phyloP scores from a whole-genome alignment of 2,797 vertebrate species.

The Pelochelys cantorii region DNA sequence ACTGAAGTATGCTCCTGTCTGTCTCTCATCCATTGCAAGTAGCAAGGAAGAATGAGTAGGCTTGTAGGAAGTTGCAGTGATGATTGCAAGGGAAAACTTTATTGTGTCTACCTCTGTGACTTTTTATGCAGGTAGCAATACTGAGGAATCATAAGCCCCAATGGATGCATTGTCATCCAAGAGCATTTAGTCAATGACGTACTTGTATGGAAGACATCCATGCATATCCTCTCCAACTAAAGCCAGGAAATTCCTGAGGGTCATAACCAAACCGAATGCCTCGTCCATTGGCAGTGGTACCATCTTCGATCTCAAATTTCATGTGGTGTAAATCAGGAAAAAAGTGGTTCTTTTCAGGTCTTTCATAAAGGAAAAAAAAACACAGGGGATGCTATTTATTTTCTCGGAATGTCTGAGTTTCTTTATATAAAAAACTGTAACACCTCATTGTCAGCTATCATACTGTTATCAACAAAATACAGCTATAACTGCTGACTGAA shows the following conservation, averaged over 20 bases:
- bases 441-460: background rate
- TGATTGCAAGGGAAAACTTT: background rate
- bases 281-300: conserved; percentile 82
- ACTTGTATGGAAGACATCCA: conserved; percentile 91
- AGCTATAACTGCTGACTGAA: background rate
- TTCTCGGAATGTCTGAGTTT: background rate
- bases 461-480: background rate
- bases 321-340: conserved; percentile 93
- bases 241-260: conserved; percentile 87
- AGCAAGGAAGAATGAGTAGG: background rate
- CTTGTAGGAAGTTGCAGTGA: background rate
- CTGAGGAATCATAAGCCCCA: background rate
- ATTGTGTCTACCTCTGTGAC: background rate
- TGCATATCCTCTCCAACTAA: conserved; percentile 95
- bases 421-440: background rate
- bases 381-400: background rate
- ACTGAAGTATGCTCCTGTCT: background rate
- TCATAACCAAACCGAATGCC: conserved; percentile 89
- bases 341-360: conserved; percentile 86
- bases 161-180: background rate
- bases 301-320: conserved; percentile 93
- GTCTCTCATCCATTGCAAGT: background rate
- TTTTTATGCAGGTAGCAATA: background rate
- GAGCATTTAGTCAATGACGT: conserved; percentile 14
- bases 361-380: conserved; percentile 67